Base-by-base conservation (phyloP, 2,888 invertebrate species). In the Sinohyriopsis cumingii region DNA sequence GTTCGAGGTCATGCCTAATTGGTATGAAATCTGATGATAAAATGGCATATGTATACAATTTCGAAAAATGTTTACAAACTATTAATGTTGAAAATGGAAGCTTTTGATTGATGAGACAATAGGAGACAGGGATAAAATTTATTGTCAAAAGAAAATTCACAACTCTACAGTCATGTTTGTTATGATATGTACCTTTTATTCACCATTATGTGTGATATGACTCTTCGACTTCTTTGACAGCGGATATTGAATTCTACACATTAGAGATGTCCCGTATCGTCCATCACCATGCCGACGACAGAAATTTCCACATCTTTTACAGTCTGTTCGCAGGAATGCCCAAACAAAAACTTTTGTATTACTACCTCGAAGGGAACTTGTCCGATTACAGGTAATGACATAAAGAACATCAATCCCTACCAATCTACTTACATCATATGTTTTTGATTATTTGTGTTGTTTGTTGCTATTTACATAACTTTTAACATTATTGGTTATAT, bases 221-320 rank as follows among this genome's bases (percentile, higher is more conserved):
- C 19, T 15, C 28, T 18, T 28, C n/a, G 19, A 24, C 18, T 62
- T 63, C 6, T 24, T 54, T 69, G 65, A 25, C 77, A 87, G 87
- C 85, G 12, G 73, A 79, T 54, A 79, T 87, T n/a, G 73, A 78
- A 33, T 79, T 80, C 28, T 87, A 83, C 71, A 78, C 85, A 57
- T 73, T 87, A 63, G 87, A 87, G 70, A 86, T 84, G 75, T 83
- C 83, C 5, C 75, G 87, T 12, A 82, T 87, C 55, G 83, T 85
- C 12, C 74, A 77, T 24, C 82, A 81, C 56, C 75, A 72, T 33
- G 54, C 68, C 3, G 66, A 70, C 3, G 87, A 86, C 60, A 80
- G 79, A 63, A 87, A 85, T 69, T 87, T 84, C 73, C 87, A 87
- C 72, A 76, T 84, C 22, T 86, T 87, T 69, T 82, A 86, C 66